Evolutionary conservation across 2,797 vertebrate genomes (phyloP), one percentile per base, ranked within the genome.

Genomic region (Dendrocincla tyrannina): DNA sequence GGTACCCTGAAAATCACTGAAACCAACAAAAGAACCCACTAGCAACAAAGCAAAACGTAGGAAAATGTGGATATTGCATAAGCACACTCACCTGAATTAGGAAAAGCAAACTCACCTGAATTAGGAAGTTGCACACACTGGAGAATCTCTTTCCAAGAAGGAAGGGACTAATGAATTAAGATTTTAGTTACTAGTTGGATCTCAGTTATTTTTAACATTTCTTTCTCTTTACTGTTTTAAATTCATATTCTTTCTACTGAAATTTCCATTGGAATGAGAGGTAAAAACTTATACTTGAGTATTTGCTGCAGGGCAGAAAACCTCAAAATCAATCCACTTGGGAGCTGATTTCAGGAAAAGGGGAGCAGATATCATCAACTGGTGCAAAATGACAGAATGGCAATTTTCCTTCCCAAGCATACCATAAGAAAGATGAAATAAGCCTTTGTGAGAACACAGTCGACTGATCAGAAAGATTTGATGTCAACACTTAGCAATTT

Each of bases 401-500:
- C 41, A 91, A 89, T 74, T 85, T 79, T 91, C 74, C 32, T 89
- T 91, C 70, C 75, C 7, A 30, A 64, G 41, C 0, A 2, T 56
- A 58, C 30, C 10, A 1, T 70, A 88, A 93, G 80, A 90, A 81
- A 88, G 73, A 74, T 2, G 1, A 62, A 94, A 15, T 56, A 82
- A 82, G 41, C 22, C 70, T 85, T 55, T 53, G 75, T 72, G 32
- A 93, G 77, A 77, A 82, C 33, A 72, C 8, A 67, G 69, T 37
- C 67, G 95, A 88, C 23, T 64, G 41, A 84, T 91, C 58, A 91
- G 63, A 91, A 91, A 82, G 80, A 33, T 37, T 76, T 52, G 11
- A 50, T 85, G 90, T 64, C 60, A 86, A 46, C 74, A 79, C 76
- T 95, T 68, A 70, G 63, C 85, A 91, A 86, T 91, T 95, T 91